Percentiles rank a stretch among this genome's conserved stretches.
phyloP scores from a whole-genome alignment of 2,797 vertebrate species.

The Siniperca scherzeri region DNA sequence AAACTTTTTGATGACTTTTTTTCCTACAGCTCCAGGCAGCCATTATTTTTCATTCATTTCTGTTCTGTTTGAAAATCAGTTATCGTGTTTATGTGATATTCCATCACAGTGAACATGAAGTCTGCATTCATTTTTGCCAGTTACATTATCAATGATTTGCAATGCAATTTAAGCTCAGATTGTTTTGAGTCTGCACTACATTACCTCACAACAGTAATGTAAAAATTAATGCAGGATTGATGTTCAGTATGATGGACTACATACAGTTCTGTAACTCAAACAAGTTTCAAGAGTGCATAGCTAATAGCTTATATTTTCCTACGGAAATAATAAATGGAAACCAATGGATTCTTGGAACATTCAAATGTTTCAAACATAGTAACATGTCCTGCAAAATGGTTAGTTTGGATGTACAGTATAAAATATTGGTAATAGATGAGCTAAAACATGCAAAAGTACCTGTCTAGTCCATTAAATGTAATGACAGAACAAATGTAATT shows the following conservation, averaged over 20 bases:
- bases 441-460: conserved; percentile 11
- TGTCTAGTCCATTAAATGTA: conserved; percentile 15
- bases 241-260: background rate
- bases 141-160: background rate
- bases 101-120: background rate
- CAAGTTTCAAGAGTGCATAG: background rate
- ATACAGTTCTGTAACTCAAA: background rate
- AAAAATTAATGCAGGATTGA: background rate
- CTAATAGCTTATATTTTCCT: background rate
- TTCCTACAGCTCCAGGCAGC: background rate
- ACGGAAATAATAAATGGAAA: background rate
- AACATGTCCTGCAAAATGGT: background rate
- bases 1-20: background rate
- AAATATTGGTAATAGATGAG: background rate
- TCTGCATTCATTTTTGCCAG: background rate
- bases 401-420: background rate
- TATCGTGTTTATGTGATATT: background rate
- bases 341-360: background rate
- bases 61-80: conserved; percentile 1
- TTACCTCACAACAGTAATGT: background rate
- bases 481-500: background rate
- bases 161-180: background rate
- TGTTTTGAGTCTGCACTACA: background rate
- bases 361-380: background rate
- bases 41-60: background rate